Percentiles rank a stretch among this genome's conserved stretches.
These are phyloP conservation scores for Pasiphila rectangulata DNA, from an alignment of 2,888 invertebrate genomes.

Conservation along the genomic window DNA sequence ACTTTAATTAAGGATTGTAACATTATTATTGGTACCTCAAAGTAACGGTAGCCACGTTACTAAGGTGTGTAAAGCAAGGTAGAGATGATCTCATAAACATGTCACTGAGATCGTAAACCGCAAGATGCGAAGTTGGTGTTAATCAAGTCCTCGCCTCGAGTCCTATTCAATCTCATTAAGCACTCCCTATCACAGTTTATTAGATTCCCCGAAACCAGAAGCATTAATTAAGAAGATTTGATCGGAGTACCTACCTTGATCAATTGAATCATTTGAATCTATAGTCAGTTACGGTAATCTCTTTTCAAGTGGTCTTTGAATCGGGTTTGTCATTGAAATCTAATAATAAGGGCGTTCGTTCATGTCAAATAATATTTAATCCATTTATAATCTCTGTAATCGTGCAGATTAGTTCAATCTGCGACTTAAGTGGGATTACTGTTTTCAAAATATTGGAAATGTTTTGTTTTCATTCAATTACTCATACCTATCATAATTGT, in stretches of 20 bases:
- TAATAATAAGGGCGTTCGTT: not conserved
- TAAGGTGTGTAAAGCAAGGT: conserved; percentile 1
- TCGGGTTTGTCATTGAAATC: not conserved
- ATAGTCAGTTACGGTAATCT: not conserved
- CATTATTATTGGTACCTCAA: not conserved
- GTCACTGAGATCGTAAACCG: conserved; percentile 19
- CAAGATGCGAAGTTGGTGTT: conserved; percentile 26
- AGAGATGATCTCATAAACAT: conserved; percentile 25
- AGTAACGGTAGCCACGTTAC: not conserved
- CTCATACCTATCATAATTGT: too few relatives aligned
- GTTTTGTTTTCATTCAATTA: too few relatives aligned
- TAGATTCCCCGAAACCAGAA: conserved; percentile 22
- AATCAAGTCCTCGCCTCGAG: conserved; percentile 27
- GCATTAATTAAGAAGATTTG: conserved; percentile 26
- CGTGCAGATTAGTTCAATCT: not conserved
- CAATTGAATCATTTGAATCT: conserved; percentile 3
- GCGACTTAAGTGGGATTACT: not conserved
- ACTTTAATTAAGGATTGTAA: too few relatives aligned
- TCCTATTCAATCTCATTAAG: conserved; percentile 27
- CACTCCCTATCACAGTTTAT: conserved; percentile 18
- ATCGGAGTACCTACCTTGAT: conserved; percentile 17
- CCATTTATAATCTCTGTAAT: not conserved
- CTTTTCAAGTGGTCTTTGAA: not conserved
- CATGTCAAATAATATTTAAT: not conserved
- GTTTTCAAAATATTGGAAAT: too few relatives aligned